A percentile compares a stretch with the other conserved stretches of the same genome.
phyloP scores from a whole-genome alignment of 2,888 invertebrate species.

The Candidula unifasciata region DNA sequence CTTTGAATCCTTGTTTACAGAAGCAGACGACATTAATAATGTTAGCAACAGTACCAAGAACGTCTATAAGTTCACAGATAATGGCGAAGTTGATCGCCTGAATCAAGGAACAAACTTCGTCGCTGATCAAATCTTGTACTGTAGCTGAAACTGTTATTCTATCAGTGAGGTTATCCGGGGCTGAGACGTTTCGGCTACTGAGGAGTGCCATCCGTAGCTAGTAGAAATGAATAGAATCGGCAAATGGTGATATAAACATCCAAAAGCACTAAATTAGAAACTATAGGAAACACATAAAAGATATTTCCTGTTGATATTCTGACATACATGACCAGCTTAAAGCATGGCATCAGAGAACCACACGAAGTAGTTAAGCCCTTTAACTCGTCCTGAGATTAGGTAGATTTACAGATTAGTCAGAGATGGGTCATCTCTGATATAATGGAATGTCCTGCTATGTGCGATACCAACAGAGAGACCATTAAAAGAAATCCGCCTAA shows the following conservation, averaged over 20 bases:
- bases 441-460: no score
- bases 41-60: slow-evolving; percentile 32
- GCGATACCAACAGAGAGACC: no score
- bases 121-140: slow-evolving; percentile 6
- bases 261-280: no score
- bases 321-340: background rate
- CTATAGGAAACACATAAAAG: no score
- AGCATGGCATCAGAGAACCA: background rate
- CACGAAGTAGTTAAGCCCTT: background rate
- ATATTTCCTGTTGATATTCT: no score
- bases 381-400: no score
- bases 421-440: no score
- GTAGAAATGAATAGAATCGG: no score
- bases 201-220: background rate
- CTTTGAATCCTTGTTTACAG: slow-evolving; percentile 40
- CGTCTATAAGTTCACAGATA: slow-evolving; percentile 35
- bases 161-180: background rate
- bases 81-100: slow-evolving; percentile 44
- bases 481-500: no score
- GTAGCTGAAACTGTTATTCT: background rate
- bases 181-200: background rate
- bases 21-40: slow-evolving; percentile 35
- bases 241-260: no score
- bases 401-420: no score
- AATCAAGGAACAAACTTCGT: slow-evolving; percentile 24